Base-by-base conservation (phyloP, 2,888 invertebrate genomes). In the Scaptomyza tumidula region DNA sequence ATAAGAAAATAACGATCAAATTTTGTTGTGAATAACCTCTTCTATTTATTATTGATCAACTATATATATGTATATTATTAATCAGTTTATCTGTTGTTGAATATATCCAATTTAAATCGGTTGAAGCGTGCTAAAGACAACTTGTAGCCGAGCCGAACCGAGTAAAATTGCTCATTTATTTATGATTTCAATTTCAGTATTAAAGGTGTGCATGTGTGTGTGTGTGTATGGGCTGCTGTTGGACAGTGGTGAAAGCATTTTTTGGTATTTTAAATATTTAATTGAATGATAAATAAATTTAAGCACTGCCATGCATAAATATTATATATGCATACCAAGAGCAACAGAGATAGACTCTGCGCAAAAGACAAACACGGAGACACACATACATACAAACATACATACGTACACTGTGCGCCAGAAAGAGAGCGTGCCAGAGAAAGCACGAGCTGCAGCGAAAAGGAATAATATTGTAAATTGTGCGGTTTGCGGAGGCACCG, bases 231-330 rank as follows among this genome's bases (percentile, higher is more conserved):
- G 29, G 61, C 65, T 57, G 49, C 29, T 70, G 70, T 68, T 67
- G 68, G 62, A 56, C 57, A 86, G 81, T 71, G 86, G 86, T 81
- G 81, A 88, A 88, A 88, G 75, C 79, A 86, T 88, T 89, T 88
- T 88, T 88, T 82, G 80, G 82, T 79, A 78, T 88, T 89, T 89
- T 88, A 88, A 88, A 88, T 89, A 89, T 88, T 88, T 88, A 88
- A 88, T 89, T 88, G 88, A 88, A 89, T 89, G 86, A 89, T 88
- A 88, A 89, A 89, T 86, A 88, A 88, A 87, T 89, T 75, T 66
- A 83, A 81, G 81, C 78, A 60, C 57, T 77, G 69, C 43, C 70
- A 74, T 59, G 60, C 69, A 59, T 57, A 69, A 69, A 74, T 69
- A 69, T 60, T 69, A 69, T 60, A 57, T 29, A 29, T 29, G 29